These are phyloP conservation scores for Eutrigla gurnardus DNA, from an alignment of 2,797 vertebrate species.

Conservation along the genomic window DNA sequence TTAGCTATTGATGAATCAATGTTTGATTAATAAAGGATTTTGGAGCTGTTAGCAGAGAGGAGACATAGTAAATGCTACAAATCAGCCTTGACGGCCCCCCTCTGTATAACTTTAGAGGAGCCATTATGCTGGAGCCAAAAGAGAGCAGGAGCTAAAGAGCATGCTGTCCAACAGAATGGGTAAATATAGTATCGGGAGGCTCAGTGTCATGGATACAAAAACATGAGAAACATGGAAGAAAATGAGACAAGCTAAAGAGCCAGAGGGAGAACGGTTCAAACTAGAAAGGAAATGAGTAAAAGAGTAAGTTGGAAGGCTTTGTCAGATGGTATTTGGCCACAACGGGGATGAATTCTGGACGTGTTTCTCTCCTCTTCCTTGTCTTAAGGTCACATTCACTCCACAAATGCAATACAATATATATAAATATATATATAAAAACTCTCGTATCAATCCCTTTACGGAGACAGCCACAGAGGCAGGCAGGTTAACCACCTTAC, in stretches of 20 bases:
- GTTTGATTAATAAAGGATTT: slow-evolving; percentile 53
- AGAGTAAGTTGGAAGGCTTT: neutral
- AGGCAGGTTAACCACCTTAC: slow-evolving; percentile 51
- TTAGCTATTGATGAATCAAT: slow-evolving; percentile 48
- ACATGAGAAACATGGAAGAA: slow-evolving; percentile 5
- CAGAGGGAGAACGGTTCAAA: slow-evolving; percentile 1
- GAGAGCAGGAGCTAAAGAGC: slow-evolving; percentile 37
- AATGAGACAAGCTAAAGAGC: slow-evolving; percentile 26
- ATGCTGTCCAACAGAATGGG: slow-evolving; percentile 42
- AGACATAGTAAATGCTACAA: slow-evolving; percentile 28
- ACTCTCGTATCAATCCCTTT: slow-evolving; percentile 42
- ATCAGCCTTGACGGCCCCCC: slow-evolving; percentile 20
- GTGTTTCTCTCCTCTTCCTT: slow-evolving; percentile 17
- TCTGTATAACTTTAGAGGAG: slow-evolving; percentile 33
- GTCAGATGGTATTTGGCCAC: neutral
- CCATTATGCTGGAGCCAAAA: slow-evolving; percentile 27
- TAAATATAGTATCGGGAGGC: slow-evolving; percentile 48
- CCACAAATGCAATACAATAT: neutral
- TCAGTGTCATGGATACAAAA: slow-evolving; percentile 30
- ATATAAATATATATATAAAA: neutral
- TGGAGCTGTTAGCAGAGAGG: slow-evolving; percentile 31
- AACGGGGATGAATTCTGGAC: slow-evolving; percentile 16
- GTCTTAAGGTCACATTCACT: slow-evolving; percentile 33
- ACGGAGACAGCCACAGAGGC: slow-evolving; percentile 39
- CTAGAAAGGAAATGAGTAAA: slow-evolving; percentile 29